phyloP scores from a whole-genome alignment of 1,140 invertebrate species.

The Trachymyrmex cornetzi region DNA sequence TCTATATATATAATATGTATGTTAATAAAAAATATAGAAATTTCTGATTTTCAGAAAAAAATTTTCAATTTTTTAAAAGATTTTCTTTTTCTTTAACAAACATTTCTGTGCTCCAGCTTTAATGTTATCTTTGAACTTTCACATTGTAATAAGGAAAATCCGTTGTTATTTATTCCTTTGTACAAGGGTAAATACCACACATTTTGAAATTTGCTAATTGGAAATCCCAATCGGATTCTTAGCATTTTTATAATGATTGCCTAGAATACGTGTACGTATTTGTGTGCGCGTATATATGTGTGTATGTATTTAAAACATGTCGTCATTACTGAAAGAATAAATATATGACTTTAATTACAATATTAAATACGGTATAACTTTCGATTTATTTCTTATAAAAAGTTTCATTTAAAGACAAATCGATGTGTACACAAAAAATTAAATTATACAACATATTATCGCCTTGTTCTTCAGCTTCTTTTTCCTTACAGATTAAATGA shows the following conservation, averaged over 20 bases:
- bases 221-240: not conserved
- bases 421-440: not conserved
- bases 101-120: too few relatives aligned
- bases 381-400: not conserved
- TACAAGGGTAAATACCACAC: not conserved
- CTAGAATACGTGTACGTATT: too few relatives aligned
- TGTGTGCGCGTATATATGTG: too few relatives aligned
- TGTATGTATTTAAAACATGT: not conserved
- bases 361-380: not conserved
- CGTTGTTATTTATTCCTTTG: not conserved
- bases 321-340: not conserved
- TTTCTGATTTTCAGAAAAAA: not conserved
- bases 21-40: not conserved
- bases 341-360: not conserved
- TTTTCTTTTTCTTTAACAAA: not conserved
- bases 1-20: not conserved
- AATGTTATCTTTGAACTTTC: slow-evolving; percentile 16
- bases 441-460: not conserved
- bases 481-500: not conserved
- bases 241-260: not conserved
- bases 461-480: not conserved
- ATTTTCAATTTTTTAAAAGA: not conserved
- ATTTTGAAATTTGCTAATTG: slow-evolving; percentile 9
- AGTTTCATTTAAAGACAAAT: not conserved
- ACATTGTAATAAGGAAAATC: not conserved